phyloP scores from a whole-genome alignment of 2,888 invertebrate species.

The Magallana nippona region DNA sequence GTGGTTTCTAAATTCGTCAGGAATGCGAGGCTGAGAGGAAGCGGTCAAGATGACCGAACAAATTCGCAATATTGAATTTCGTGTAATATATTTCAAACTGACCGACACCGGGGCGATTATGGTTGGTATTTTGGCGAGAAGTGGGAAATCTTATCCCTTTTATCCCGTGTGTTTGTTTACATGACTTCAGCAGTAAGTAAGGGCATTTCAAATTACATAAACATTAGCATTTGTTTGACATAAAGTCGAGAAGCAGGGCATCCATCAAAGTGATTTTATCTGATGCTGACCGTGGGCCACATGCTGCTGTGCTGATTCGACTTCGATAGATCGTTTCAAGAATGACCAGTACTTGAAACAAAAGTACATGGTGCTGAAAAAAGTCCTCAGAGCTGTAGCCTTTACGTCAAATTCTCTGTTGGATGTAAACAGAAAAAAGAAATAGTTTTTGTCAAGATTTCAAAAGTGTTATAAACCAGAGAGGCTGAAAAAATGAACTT shows the following conservation, averaged over 20 bases:
- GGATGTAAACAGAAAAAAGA: background rate
- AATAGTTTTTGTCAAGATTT: background rate
- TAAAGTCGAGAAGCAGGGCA: background rate
- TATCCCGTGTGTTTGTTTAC: conserved; percentile 43
- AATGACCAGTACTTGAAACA: conserved; percentile 5
- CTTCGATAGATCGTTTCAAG: conserved; percentile 10
- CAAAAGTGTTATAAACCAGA: too few relatives aligned
- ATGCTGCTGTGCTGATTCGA: conserved; percentile 5
- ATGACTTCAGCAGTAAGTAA: conserved; percentile 37
- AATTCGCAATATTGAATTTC: conserved; percentile 35
- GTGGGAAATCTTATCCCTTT: conserved; percentile 34
- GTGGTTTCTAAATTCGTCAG: conserved; percentile 8
- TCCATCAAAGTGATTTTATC: conserved; percentile 36
- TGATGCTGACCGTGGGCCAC: conserved; percentile 15
- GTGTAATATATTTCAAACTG: conserved; percentile 29
- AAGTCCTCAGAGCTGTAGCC: background rate
- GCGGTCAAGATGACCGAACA: conserved; percentile 28
- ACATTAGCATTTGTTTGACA: conserved; percentile 38
- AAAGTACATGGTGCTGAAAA: conserved; percentile 22
- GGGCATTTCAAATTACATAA: conserved; percentile 45
- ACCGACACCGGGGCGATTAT: conserved; percentile 16
- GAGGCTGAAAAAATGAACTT: too few relatives aligned
- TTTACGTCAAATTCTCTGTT: background rate
- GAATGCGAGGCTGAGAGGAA: conserved; percentile 11
- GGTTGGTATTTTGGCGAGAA: conserved; percentile 36